Evolutionary conservation across 30 jellyfish, hydroid and myxozoan species (phyloP).

Genomic region (Chironex yamaguchii): DNA sequence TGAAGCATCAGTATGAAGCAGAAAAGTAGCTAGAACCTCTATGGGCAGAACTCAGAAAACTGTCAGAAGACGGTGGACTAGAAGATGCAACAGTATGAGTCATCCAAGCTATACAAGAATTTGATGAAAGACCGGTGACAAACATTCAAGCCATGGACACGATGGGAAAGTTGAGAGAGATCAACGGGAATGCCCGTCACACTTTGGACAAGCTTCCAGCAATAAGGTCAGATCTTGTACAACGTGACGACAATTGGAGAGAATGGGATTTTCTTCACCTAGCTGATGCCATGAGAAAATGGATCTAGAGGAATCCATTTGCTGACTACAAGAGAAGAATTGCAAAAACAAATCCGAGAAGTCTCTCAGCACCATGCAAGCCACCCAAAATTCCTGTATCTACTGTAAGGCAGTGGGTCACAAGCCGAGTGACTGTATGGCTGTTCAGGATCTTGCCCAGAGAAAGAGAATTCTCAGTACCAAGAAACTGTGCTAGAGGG

Average conservation of each 20-base stretch:
- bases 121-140: slow-evolving; percentile 8
- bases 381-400: no score
- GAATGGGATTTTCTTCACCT: slow-evolving; percentile 2
- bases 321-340: no score
- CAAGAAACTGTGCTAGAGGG: slow-evolving; percentile 50
- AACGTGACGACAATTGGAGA: slow-evolving; percentile 2
- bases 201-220: slow-evolving; percentile 36
- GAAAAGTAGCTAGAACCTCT: no score
- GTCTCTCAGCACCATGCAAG: no score
- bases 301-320: slow-evolving; percentile 33
- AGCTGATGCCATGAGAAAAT: not conserved
- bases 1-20: no score
- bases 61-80: no score
- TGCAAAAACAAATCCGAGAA: no score
- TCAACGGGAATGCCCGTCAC: not conserved
- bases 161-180: slow-evolving; percentile 15
- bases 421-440: slow-evolving; percentile 31
- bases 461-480: slow-evolving; percentile 22
- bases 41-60: no score
- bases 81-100: no score
- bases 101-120: not conserved
- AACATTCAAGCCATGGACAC: slow-evolving; percentile 27
- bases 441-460: slow-evolving; percentile 17
- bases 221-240: slow-evolving; percentile 13
- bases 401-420: slow-evolving; percentile 43